Evolutionary conservation across 2,797 vertebrate genomes (phyloP).

Genomic region (Tapirus indicus): DNA sequence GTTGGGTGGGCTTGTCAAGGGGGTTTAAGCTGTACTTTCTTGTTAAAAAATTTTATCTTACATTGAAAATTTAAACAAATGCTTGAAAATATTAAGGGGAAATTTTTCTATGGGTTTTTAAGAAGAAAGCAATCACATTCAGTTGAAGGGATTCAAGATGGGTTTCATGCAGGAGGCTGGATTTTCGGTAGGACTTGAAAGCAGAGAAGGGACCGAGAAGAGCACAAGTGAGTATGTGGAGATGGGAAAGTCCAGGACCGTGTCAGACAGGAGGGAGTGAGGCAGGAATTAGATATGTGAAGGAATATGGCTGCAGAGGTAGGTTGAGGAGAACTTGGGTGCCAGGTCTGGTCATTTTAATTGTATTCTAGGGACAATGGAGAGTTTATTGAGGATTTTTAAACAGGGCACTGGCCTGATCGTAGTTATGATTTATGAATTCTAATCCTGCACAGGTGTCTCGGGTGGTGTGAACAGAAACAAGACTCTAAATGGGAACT

Average conservation of each 20-base stretch:
- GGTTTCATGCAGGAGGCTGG: not conserved
- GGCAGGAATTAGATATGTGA: not conserved
- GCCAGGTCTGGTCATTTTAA: not conserved
- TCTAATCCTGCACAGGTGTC: not conserved
- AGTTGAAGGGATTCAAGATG: not conserved
- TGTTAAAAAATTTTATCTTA: not conserved
- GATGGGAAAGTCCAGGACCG: not conserved
- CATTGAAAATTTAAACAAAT: not conserved
- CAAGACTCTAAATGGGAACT: not conserved
- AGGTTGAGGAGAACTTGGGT: not conserved
- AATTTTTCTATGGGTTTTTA: not conserved
- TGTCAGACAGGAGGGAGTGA: not conserved
- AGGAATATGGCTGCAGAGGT: not conserved
- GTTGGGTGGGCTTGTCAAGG: not conserved
- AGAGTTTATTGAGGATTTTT: not conserved
- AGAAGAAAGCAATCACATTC: not conserved
- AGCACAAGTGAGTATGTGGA: rapidly evolving
- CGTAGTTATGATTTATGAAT: not conserved
- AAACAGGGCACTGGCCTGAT: not conserved
- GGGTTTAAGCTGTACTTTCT: not conserved
- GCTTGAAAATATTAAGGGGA: not conserved
- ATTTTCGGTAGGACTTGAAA: not conserved
- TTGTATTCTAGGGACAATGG: not conserved
- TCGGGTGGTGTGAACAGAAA: not conserved
- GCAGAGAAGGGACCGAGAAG: not conserved